Base-by-base conservation (phyloP, 2,888 invertebrate species). In the Pelosia muscerda region DNA sequence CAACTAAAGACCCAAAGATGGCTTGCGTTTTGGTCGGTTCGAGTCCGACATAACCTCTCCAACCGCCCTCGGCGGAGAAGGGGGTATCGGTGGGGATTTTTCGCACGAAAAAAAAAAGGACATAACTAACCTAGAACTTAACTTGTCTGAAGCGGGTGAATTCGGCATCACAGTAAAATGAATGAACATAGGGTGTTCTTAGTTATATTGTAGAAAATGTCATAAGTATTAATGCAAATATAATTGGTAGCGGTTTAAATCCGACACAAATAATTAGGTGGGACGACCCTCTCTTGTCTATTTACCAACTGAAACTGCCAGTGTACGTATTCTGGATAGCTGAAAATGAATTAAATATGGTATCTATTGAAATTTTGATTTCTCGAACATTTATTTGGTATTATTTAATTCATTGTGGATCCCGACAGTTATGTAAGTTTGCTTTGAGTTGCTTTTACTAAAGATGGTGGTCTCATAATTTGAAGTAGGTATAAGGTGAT, bases 181-280 rank as follows among this genome's bases (percentile, higher is more conserved):
- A 49, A 49, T 19, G 4, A 49, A 49, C 19, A 42, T n/a, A 49
- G 49, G 9, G n/a, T 49, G n/a, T 49, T 38, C 19, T 23, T 25
- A 59, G 15, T 38, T 23, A 59, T 38, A 19, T 31, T 23, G 22
- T 23, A 19, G 22, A 19, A 31, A 63, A 63, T 38, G 19, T 53
- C 54, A 61, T 54, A 65, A 53, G 54, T 60, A 63, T 70, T 70
- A 63, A 69, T 81, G 83, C 79, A 83, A 82, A 84, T 85, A 85
- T 90, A 88, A 90, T 88, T 86, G 86, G 75, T 75, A 79, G 81
- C 84, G 83, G 78, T 89, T 88, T 90, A 90, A 88, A 88, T 77
- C 74, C 79, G 81, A 87, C 86, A 84, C 89, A 91, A 91, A 91
- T 91, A 90, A 91, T 91, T 90, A 90, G 81, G 82, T 81, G 77